These are phyloP conservation scores for Brachyhypopomus gauderio DNA, from an alignment of 2,113 vertebrate genomes.

Conservation along the genomic window DNA sequence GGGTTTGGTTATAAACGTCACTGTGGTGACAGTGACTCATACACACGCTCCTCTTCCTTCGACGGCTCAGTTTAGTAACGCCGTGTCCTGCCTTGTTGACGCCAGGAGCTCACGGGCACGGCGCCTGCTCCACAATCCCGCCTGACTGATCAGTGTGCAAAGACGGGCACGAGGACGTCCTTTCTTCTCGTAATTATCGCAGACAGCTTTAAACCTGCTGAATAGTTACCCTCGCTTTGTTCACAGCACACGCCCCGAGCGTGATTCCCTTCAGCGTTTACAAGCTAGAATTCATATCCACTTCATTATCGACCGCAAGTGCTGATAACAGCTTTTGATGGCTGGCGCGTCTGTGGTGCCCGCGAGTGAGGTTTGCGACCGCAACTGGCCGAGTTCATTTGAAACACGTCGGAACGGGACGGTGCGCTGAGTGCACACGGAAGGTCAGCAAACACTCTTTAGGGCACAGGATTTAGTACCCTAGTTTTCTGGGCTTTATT, in stretches of 20 bases:
- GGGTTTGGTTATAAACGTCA: conserved; percentile 34
- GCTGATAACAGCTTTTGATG: conserved; percentile 5
- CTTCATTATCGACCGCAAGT: not conserved
- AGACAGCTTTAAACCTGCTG: not conserved
- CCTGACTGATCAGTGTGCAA: not conserved
- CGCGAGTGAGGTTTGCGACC: conserved; percentile 23
- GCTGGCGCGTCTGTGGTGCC: not conserved
- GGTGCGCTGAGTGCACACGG: not conserved
- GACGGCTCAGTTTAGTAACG: conserved; percentile 26
- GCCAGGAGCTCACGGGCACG: conserved; percentile 7
- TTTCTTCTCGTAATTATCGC: conserved; percentile 9
- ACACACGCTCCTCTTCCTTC: not conserved
- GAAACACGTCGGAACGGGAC: not conserved
- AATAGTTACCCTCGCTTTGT: not conserved
- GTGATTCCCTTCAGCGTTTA: not conserved
- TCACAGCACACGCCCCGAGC: not conserved
- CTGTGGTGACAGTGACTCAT: not conserved
- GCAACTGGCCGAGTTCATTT: conserved; percentile 29
- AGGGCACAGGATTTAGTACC: conserved; percentile 23
- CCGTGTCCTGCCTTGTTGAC: conserved; percentile 29
- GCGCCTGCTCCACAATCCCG: not conserved
- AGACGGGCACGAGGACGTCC: not conserved
- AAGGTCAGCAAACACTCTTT: conserved; percentile 23
- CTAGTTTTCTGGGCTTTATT: not conserved
- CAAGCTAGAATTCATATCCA: not conserved